Conservation (phyloP, 2,888 invertebrate genomes). For the Pachycephus smyrnensis region DNA sequence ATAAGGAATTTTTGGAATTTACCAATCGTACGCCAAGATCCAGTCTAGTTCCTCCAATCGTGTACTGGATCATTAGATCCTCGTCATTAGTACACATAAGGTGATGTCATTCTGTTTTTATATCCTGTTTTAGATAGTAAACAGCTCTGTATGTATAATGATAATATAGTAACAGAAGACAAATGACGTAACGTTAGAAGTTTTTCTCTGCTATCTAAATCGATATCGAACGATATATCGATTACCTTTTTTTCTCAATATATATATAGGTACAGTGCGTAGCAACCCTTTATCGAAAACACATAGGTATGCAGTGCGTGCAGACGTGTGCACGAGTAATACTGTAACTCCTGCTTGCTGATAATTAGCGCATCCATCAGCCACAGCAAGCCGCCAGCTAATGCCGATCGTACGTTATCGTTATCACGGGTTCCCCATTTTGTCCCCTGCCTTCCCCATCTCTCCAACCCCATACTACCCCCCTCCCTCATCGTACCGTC, state of each 20-base stretch:
- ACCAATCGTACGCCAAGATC: background rate
- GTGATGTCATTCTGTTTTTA: background rate
- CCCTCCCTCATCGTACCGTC: background rate
- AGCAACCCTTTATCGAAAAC: slow-evolving; percentile 41
- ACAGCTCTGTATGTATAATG: background rate
- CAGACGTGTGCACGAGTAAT: slow-evolving; percentile 51
- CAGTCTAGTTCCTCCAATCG: background rate
- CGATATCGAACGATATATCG: background rate
- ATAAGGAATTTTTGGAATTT: background rate
- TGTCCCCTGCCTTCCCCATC: slow-evolving; percentile 44
- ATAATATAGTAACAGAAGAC: background rate
- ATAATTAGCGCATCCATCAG: slow-evolving; percentile 68
- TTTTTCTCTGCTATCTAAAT: background rate
- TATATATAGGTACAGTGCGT: background rate
- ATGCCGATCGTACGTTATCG: slow-evolving; percentile 68
- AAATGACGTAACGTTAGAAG: background rate
- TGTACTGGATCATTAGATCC: background rate
- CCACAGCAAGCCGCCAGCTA: slow-evolving; percentile 66
- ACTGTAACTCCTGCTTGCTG: slow-evolving; percentile 67
- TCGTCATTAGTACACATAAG: background rate
- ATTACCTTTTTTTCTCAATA: background rate
- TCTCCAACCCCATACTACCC: slow-evolving; percentile 23
- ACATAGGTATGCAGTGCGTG: slow-evolving; percentile 45
- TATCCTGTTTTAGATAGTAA: background rate
- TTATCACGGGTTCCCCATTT: slow-evolving; percentile 66